Percentiles rank a stretch among this genome's conserved stretches.
Conservation (phyloP, 1,140 invertebrate genomes). For the Homarus americanus region DNA sequence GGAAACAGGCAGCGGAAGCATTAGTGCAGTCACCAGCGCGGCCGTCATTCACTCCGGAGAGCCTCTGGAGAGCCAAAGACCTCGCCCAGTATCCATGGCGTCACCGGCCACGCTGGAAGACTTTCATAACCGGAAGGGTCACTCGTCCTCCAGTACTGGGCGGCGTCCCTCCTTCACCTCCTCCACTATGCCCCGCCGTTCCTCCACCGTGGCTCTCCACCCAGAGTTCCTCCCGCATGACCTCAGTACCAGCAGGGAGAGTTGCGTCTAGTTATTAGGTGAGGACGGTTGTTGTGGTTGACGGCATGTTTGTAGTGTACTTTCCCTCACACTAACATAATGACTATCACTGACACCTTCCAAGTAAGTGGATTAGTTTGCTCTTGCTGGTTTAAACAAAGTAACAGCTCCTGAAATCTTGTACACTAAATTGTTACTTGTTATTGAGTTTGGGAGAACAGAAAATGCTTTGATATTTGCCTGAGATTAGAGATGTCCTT, state of each 20-base stretch:
- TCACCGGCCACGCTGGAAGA: constrained; percentile 7
- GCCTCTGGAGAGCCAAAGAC: background rate
- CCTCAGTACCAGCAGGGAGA: constrained; percentile 40
- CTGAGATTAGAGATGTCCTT: no score
- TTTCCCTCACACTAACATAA: no score
- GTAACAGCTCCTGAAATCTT: no score
- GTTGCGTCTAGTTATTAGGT: constrained; percentile 24
- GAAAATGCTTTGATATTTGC: no score
- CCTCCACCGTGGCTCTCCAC: constrained; percentile 30
- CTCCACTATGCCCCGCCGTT: constrained; percentile 22
- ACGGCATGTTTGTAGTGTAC: no score
- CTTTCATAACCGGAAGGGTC: background rate
- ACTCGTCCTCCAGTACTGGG: constrained; percentile 2
- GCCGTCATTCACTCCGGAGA: background rate
- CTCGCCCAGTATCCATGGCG: background rate
- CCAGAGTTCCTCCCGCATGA: constrained; percentile 25
- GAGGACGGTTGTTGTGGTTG: background rate
- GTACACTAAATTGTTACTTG: no score
- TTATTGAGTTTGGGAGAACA: no score
- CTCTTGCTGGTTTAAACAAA: no score
- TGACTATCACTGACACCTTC: no score
- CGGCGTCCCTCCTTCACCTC: background rate
- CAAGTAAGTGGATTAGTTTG: no score
- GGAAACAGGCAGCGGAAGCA: background rate
- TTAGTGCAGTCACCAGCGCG: background rate